Evolutionary conservation across 2,113 vertebrate species (phyloP).

Genomic region (Hirundichthys speculiger): DNA sequence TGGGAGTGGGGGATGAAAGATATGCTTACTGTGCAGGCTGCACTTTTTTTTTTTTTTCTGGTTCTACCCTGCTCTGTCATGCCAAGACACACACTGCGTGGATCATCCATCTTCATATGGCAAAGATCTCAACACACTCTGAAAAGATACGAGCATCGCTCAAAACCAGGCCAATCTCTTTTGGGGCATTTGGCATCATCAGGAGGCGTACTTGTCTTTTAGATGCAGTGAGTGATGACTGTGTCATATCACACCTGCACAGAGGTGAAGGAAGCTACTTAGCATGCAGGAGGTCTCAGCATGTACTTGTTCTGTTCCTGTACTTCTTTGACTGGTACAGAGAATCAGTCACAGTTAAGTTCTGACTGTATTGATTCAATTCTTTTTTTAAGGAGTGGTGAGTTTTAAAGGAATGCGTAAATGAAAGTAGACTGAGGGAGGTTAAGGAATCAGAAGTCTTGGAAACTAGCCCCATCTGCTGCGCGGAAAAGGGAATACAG

Average conservation of each 20-base stretch:
- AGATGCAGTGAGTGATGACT: constrained; percentile 39
- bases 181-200: constrained; percentile 28
- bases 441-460: not conserved
- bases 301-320: not conserved
- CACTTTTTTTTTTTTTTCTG: constrained; percentile 18
- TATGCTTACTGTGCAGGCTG: constrained; percentile 58
- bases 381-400: not conserved
- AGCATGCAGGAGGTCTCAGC: not conserved
- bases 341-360: not conserved
- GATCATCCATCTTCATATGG: constrained; percentile 51
- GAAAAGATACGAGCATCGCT: constrained; percentile 26
- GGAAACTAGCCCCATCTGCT: constrained; percentile 59
- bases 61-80: constrained; percentile 12
- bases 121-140: not conserved
- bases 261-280: constrained; percentile 8
- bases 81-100: constrained; percentile 39
- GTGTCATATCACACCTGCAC: constrained; percentile 36
- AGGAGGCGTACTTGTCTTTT: constrained; percentile 16
- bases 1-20: constrained; percentile 35
- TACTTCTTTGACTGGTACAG: not conserved
- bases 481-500: constrained; percentile 5
- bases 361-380: not conserved
- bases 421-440: not conserved
- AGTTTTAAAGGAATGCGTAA: not conserved
- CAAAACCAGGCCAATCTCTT: constrained; percentile 23